These are phyloP conservation scores for Palythoa heliodiscus DNA, from an alignment of 92 coral and sea anemone species.

Conservation along the genomic window DNA sequence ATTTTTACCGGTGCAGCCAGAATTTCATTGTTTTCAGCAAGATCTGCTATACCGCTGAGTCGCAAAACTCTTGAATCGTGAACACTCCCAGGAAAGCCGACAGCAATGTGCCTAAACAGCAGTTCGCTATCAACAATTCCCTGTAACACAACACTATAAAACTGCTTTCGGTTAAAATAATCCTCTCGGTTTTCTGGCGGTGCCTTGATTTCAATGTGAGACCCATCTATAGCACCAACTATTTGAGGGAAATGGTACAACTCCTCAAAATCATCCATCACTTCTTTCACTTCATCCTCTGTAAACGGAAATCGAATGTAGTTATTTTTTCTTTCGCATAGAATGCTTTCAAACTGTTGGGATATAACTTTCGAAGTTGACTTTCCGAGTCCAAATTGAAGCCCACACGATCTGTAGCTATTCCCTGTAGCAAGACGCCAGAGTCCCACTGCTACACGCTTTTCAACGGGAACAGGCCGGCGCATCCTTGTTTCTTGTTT, in stretches of 20 bases:
- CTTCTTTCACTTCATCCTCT: constrained; percentile 61
- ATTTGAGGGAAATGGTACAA: constrained; percentile 58
- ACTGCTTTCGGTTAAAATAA: constrained; percentile 65
- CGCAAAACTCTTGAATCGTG: constrained; percentile 55
- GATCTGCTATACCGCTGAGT: constrained; percentile 45
- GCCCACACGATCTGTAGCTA: constrained; percentile 55
- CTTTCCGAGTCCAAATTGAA: constrained; percentile 57
- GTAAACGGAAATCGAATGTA: constrained; percentile 62
- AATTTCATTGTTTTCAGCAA: constrained; percentile 50
- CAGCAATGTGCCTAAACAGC: constrained; percentile 50
- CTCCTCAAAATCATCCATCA: constrained; percentile 58
- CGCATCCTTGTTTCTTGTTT: constrained; percentile 37
- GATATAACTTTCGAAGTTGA: constrained; percentile 59
- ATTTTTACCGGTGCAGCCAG: constrained; percentile 49
- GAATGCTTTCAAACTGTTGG: constrained; percentile 44
- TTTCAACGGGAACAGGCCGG: constrained; percentile 47
- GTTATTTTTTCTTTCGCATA: constrained; percentile 29
- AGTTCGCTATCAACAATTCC: constrained; percentile 44
- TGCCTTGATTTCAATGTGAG: constrained; percentile 63
- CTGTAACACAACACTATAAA: constrained; percentile 62
- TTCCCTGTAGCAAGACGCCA: constrained; percentile 55
- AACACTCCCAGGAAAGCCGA: constrained; percentile 56
- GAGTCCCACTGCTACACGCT: constrained; percentile 48
- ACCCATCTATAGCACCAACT: constrained; percentile 67
- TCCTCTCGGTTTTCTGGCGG: constrained; percentile 58